Base-by-base conservation (phyloP, 2,797 vertebrate species). In the Phoebastria nigripes region DNA sequence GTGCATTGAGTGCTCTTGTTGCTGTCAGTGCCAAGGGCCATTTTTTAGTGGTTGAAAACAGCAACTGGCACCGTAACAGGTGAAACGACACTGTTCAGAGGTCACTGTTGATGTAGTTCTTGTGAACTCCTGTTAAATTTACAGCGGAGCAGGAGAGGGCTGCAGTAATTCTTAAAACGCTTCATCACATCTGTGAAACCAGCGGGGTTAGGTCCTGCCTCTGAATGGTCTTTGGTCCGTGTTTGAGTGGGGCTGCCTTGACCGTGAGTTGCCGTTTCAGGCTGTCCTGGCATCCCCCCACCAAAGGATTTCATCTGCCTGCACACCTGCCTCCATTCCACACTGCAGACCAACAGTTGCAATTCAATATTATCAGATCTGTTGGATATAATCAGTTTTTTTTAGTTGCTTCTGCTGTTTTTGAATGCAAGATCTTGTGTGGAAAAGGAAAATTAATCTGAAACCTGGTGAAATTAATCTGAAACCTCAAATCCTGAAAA, bases 181-280 rank as follows among this genome's bases (percentile, higher is more conserved):
- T 89, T 52, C 19, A 16, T 3, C 25, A 11, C 2, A 2, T 44
- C 37, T 46, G 47, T 69, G 83, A 31, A 80, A 33, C 12, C 31
- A 21, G 31, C 0, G 1, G 15, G 11, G 5, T 21, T 24, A 5
- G 39, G 14, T 63, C 44, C 44, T 52, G 66, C 46, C 37, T 26
- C 52, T 39, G 55, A 42, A n/a, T 4, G 33, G 5, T n/a, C 1
- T 19, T 24, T 31, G 51, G 16, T 16, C 31, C 0, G 0, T 29
- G 46, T 19, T 3, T 8, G 13, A 20, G 25, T 6, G 44, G 56
- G 66, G 54, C 44, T 82, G 62, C 56, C 31, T 18, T 56, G 33
- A 46, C 20, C 1, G 1, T 3, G 1, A 18, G 47, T 29, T 6
- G 11, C 12, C 3, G 3, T 9, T 35, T 52, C 11, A 6, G n/a